phyloP scores from a whole-genome alignment of 2,888 invertebrate species.

The Xestoiulus laeticollis region DNA sequence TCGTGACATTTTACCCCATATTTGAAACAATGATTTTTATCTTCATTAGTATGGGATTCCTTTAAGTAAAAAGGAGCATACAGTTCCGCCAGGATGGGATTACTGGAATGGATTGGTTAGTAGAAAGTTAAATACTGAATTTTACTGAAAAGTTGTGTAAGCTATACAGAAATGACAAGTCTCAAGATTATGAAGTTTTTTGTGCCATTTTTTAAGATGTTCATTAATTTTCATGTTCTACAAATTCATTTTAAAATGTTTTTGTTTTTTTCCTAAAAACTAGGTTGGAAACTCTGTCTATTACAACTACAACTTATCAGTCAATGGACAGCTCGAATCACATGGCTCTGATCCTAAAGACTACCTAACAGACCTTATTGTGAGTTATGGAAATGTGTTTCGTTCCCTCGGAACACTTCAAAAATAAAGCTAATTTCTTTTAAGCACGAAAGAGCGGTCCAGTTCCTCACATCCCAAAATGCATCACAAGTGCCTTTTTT shows the following conservation, averaged over 20 bases:
- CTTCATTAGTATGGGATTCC: slow-evolving; percentile 71
- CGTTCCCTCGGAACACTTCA: background rate
- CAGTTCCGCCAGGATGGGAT: slow-evolving; percentile 85
- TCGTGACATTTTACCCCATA: background rate
- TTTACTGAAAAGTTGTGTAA: too few relatives aligned
- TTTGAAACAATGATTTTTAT: background rate
- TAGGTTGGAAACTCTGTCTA: slow-evolving; percentile 88
- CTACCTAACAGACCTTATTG: slow-evolving; percentile 87
- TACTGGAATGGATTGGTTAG: slow-evolving; percentile 81
- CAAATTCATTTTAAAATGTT: background rate
- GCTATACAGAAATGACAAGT: too few relatives aligned
- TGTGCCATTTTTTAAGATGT: too few relatives aligned
- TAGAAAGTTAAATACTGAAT: background rate
- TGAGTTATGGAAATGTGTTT: slow-evolving; percentile 66
- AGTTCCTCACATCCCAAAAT: slow-evolving; percentile 58
- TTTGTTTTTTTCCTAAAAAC: slow-evolving; percentile 50
- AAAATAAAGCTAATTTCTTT: background rate
- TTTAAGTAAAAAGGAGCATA: slow-evolving; percentile 69
- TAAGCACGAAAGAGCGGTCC: slow-evolving; percentile 12
- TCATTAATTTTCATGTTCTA: too few relatives aligned
- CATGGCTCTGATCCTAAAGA: slow-evolving; percentile 70
- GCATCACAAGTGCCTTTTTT: slow-evolving; percentile 72
- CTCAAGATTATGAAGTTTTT: too few relatives aligned
- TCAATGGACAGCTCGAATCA: slow-evolving; percentile 76
- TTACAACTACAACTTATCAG: slow-evolving; percentile 85